Percentiles rank a stretch among this genome's conserved stretches.
Conservation (phyloP, 2,797 vertebrate species). For the Rousettus madagascariensis region DNA sequence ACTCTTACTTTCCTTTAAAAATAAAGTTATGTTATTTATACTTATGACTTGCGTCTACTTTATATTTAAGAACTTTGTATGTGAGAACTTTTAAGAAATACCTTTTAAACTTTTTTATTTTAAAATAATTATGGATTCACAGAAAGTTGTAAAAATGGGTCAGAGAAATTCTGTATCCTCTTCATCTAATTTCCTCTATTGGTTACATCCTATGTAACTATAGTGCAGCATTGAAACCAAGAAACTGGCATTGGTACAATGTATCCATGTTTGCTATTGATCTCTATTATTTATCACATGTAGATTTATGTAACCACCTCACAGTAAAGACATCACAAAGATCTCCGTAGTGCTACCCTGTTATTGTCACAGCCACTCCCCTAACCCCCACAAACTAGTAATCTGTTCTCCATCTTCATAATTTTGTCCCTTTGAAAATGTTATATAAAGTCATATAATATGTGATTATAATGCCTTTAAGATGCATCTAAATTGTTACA, state of each 20-base stretch:
- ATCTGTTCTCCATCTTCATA: background rate
- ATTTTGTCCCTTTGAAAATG: background rate
- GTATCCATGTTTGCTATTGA: background rate
- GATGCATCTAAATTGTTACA: background rate
- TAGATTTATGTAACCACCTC: background rate
- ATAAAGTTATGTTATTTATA: background rate
- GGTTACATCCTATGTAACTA: background rate
- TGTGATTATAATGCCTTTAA: background rate
- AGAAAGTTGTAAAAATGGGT: background rate
- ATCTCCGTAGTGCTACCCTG: background rate
- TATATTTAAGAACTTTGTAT: background rate
- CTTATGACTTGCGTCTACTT: background rate
- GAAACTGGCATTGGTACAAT: background rate
- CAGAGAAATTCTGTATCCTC: background rate
- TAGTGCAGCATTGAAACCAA: background rate
- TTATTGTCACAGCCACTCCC: background rate
- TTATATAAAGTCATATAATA: background rate
- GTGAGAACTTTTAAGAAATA: background rate
- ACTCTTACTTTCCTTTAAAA: background rate
- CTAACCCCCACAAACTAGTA: background rate
- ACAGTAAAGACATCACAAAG: background rate
- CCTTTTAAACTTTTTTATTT: conserved; percentile 1
- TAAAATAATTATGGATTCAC: background rate
- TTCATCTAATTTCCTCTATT: background rate
- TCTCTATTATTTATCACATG: background rate